phyloP scores from a whole-genome alignment of 2,797 vertebrate species.

The Rhodeus uyekii region DNA sequence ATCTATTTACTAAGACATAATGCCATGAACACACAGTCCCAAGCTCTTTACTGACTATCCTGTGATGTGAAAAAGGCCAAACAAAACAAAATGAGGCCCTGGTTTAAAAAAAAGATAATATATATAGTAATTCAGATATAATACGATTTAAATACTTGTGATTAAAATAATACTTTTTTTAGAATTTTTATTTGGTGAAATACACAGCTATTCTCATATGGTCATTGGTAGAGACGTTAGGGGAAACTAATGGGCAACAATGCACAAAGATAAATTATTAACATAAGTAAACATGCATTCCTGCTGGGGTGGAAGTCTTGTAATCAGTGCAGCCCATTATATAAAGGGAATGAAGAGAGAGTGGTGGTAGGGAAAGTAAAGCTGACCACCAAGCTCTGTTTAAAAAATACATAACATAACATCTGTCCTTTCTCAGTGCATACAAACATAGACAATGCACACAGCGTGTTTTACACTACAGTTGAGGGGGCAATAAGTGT shows the following conservation, averaged over 20 bases:
- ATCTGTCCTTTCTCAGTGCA: constrained; percentile 2
- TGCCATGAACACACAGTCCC: not conserved
- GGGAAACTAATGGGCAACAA: not conserved
- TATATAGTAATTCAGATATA: not conserved
- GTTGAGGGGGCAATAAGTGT: not conserved
- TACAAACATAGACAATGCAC: constrained; percentile 1
- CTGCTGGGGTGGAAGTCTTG: constrained; percentile 8
- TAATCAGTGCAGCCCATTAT: not conserved
- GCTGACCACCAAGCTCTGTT: not conserved
- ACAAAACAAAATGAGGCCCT: not conserved
- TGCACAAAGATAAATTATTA: not conserved
- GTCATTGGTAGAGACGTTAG: not conserved
- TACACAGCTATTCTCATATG: not conserved
- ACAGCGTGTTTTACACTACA: not conserved
- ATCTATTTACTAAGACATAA: not conserved
- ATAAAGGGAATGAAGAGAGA: constrained; percentile 1
- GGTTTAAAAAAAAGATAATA: not conserved
- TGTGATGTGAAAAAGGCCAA: not conserved
- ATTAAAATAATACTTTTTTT: not conserved
- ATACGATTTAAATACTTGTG: too few species aligned
- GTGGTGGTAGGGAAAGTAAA: constrained; percentile 2
- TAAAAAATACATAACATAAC: constrained; percentile 47
- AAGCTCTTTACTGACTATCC: not conserved
- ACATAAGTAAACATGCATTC: constrained; percentile 2
- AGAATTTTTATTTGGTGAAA: not conserved